phyloP scores from a whole-genome alignment of 2,888 invertebrate genomes.

The Mesorhabditis sp. region DNA sequence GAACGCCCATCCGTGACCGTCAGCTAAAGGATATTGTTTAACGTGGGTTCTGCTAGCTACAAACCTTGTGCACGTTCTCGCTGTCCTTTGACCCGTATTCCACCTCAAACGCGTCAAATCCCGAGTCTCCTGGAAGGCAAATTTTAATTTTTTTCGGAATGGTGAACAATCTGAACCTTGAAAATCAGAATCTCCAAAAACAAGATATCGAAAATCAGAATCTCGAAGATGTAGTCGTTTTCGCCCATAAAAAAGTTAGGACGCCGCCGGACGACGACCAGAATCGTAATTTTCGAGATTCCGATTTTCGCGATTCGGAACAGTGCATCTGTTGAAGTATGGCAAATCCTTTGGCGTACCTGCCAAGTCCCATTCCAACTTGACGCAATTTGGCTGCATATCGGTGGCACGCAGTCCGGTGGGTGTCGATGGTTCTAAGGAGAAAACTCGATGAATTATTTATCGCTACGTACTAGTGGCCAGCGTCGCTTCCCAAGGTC shows the following conservation, averaged over 20 bases:
- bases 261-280: too few relatives aligned
- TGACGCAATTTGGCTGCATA: slow-evolving; percentile 42
- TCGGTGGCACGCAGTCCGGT: slow-evolving; percentile 39
- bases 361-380: slow-evolving; percentile 36
- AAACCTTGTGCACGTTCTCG: slow-evolving; percentile 27
- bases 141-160: too few relatives aligned
- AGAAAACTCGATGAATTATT: not conserved
- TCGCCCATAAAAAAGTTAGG: too few relatives aligned
- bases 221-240: too few relatives aligned
- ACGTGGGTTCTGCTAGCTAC: too few relatives aligned
- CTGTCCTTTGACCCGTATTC: slow-evolving; percentile 35
- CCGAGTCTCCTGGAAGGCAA: slow-evolving; percentile 30
- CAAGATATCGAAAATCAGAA: too few relatives aligned
- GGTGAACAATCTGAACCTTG: too few relatives aligned
- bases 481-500: slow-evolving; percentile 48
- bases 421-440: slow-evolving; percentile 27
- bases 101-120: slow-evolving; percentile 44
- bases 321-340: not conserved
- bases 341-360: not conserved
- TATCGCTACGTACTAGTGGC: slow-evolving; percentile 46
- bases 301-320: too few relatives aligned
- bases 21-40: not conserved
- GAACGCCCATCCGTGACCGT: not conserved
- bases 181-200: too few relatives aligned
- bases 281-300: too few relatives aligned